Base-by-base conservation (phyloP, 2,113 vertebrate species). In the Ranitomeya imitator region DNA sequence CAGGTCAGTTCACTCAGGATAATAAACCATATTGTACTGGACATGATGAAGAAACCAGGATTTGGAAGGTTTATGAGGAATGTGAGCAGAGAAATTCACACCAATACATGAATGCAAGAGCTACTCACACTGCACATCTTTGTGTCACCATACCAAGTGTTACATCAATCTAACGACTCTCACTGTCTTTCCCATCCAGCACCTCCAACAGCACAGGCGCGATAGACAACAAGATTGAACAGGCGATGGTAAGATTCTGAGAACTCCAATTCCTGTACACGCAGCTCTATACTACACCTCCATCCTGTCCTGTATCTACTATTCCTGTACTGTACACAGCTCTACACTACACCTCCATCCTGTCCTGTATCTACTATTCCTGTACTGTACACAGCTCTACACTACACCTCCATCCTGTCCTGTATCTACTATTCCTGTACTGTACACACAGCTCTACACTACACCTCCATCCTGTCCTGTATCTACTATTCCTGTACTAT, bases 211-310 rank as follows among this genome's bases (percentile, higher is more conserved):
- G 93, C 89, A 92, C 95, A 91, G 90, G 94, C 1, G 93, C 95
- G 90, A 96, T 96, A 6, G 95, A 96, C 93, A 96, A 95, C 93
- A 96, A 95, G 92, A 96, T 96, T 0, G 95, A 96, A 80, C 94
- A 95, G 90, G 96, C 95, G 73, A 95, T 96, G 96, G 96, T 96
- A 92, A 96, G 96, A 89, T 31, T 7, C 4, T 18, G 83, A 80
- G 74, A 79, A 18, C 18, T 81, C 18, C 5, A 84, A n/a, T 13
- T 69, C 67, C 67, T 31, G n/a, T 51, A 67, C 63, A 69, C 4
- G 45, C 14, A 3, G 0, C 59, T 31, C 45, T 57, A 67, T 65
- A 54, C 63, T 69, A 26, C 65, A 71, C 37, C 51, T 12, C 19
- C 31, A 8, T 31, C 37, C n/a, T 73, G 3, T 69, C n/a, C 26